Conservation (phyloP, 2,113 vertebrate species). For the Cygnus atratus region DNA sequence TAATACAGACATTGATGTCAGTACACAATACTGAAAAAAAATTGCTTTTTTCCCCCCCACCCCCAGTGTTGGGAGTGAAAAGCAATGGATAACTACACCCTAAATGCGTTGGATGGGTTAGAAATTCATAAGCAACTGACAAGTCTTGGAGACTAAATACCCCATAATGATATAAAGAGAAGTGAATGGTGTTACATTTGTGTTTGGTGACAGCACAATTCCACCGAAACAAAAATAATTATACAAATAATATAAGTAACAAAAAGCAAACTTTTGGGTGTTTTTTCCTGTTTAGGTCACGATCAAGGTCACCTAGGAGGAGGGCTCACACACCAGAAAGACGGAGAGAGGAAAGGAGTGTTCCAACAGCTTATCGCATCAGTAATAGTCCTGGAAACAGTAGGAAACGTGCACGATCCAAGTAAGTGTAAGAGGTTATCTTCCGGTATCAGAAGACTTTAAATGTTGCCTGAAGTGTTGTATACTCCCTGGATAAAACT, state of each 20-base stretch:
- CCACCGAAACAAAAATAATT: background rate
- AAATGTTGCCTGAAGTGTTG: background rate
- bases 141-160: background rate
- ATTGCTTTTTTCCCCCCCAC: background rate
- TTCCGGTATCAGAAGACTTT: background rate
- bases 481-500: background rate
- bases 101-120: background rate
- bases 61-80: background rate
- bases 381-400: slow-evolving; percentile 84
- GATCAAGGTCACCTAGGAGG: slow-evolving; percentile 89
- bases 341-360: slow-evolving; percentile 81
- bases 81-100: background rate
- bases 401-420: slow-evolving; percentile 85
- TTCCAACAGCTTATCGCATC: slow-evolving; percentile 81
- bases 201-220: background rate
- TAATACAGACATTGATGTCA: background rate
- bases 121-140: slow-evolving; percentile 1
- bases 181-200: background rate
- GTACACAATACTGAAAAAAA: background rate
- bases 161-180: background rate
- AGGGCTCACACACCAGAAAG: slow-evolving; percentile 81
- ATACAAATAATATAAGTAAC: background rate
- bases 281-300: slow-evolving; percentile 74
- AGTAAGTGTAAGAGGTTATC: slow-evolving; percentile 68
- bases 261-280: background rate